Evolutionary conservation across 2,888 invertebrate genomes (phyloP).

Genomic region (Hydrotaea diabolus): DNA sequence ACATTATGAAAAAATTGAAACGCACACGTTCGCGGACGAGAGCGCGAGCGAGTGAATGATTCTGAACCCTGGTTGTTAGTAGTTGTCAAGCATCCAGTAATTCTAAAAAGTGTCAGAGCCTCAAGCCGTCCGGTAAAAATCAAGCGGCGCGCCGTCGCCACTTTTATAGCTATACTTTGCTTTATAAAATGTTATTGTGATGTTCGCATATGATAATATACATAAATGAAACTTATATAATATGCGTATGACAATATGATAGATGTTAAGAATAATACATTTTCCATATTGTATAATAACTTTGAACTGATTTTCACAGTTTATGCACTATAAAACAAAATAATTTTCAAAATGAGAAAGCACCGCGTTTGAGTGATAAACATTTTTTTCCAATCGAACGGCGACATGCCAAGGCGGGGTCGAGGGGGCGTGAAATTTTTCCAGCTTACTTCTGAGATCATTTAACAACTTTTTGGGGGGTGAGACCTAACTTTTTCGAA

Average conservation of each 20-base stretch:
- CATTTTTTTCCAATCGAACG: conserved; percentile 18
- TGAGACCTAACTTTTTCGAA: background rate
- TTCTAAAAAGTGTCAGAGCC: too few species aligned
- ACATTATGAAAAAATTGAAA: too few species aligned
- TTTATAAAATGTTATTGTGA: conserved; percentile 7
- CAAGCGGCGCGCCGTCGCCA: too few species aligned
- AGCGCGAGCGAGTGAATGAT: too few species aligned
- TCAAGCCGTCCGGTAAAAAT: too few species aligned
- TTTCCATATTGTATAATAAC: conserved; percentile 21
- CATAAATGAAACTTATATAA: conserved; percentile 4
- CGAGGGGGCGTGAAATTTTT: background rate
- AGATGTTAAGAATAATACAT: conserved; percentile 9
- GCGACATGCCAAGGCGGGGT: conserved; percentile 9
- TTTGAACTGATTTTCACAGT: conserved; percentile 11
- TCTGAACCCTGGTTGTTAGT: too few species aligned
- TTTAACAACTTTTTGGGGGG: conserved; percentile 18
- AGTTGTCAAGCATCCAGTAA: too few species aligned
- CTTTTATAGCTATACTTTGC: background rate
- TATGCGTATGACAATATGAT: conserved; percentile 3
- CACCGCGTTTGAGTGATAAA: background rate
- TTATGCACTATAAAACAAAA: conserved; percentile 12
- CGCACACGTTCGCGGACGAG: too few species aligned
- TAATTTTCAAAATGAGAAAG: too few species aligned
- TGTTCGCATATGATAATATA: conserved; percentile 1
- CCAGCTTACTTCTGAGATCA: too few species aligned